Conservation (phyloP, 2,113 vertebrate genomes). For the Bos indicus region DNA sequence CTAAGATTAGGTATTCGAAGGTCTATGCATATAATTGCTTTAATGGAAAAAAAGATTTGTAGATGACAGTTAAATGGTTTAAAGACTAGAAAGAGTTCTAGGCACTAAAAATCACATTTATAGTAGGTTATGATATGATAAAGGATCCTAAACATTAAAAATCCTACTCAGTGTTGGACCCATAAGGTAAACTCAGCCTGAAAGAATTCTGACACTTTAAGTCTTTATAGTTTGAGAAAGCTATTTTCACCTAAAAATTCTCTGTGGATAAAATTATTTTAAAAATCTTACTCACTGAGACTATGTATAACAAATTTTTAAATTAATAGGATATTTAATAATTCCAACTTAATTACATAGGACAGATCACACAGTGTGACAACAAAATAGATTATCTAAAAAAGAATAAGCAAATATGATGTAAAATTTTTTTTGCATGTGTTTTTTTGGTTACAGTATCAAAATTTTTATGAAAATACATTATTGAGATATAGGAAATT, state of each 20-base stretch:
- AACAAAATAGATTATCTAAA: not conserved
- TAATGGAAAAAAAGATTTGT: not conserved
- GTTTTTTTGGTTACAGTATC: not conserved
- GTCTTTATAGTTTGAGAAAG: not conserved
- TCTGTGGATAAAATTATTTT: not conserved
- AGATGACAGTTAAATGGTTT: not conserved
- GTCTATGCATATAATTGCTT: not conserved
- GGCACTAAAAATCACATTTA: not conserved
- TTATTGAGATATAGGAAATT: not conserved
- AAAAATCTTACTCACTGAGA: not conserved
- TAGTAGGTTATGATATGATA: not conserved
- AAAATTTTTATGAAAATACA: not conserved
- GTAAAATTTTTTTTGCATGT: not conserved
- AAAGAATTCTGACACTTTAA: conserved; percentile 11
- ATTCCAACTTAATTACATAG: not conserved
- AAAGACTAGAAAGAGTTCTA: not conserved
- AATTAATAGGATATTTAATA: not conserved
- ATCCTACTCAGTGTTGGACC: not conserved
- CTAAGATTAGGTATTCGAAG: not conserved
- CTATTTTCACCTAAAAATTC: not conserved
- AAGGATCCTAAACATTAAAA: conserved; percentile 20
- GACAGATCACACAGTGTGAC: not conserved
- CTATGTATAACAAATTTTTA: not conserved
- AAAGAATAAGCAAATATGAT: not conserved
- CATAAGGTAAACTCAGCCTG: not conserved